Evolutionary conservation across 2,797 vertebrate species (phyloP).

Genomic region (Psittacula echo): DNA sequence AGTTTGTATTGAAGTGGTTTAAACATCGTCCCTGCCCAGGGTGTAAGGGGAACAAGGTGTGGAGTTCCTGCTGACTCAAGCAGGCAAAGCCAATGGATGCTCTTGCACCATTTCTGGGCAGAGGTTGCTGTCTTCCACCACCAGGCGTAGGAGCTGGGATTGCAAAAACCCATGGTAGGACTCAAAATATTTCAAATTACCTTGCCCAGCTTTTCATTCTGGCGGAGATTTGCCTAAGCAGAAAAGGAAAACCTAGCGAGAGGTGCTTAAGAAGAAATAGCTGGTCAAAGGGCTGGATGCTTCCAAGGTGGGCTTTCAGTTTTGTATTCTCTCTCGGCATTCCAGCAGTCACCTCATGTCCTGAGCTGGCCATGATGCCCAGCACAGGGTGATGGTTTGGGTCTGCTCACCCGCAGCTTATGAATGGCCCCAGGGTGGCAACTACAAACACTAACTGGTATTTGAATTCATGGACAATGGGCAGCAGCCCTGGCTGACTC

Average conservation of each 20-base stretch:
- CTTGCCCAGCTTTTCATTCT: background rate
- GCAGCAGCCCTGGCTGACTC: background rate
- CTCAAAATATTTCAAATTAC: background rate
- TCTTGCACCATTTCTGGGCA: background rate
- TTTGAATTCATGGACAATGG: background rate
- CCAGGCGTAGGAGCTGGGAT: background rate
- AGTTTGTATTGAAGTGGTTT: background rate
- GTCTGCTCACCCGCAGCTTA: background rate
- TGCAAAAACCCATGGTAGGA: background rate
- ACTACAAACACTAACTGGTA: accelerated
- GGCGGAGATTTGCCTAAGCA: background rate
- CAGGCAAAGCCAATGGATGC: background rate
- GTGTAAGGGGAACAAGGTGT: accelerated
- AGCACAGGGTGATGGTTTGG: background rate
- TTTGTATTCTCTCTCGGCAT: background rate
- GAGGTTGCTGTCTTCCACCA: background rate
- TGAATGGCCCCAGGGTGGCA: background rate
- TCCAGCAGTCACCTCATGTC: background rate
- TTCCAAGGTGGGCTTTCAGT: background rate
- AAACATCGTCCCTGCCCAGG: accelerated
- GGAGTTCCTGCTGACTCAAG: background rate
- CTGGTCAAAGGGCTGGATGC: background rate
- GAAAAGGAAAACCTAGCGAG: background rate
- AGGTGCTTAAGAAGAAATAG: background rate
- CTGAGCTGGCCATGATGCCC: background rate